phyloP scores from a whole-genome alignment of 2,888 invertebrate species.

The Nomada flava region DNA sequence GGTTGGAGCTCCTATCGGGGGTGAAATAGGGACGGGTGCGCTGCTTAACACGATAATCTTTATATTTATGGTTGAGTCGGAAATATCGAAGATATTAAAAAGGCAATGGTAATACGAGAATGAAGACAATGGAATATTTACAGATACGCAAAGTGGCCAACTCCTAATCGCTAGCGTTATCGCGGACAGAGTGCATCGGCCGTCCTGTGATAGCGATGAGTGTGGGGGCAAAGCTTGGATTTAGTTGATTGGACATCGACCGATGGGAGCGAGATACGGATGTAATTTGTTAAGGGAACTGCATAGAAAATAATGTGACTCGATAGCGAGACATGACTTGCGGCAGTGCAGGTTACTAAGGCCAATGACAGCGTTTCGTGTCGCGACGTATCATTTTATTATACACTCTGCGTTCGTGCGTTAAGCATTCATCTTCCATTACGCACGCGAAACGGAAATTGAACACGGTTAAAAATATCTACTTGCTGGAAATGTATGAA shows the following conservation, averaged over 20 bases:
- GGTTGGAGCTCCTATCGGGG: background rate
- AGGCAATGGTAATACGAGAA: too few relatives aligned
- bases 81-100: too few relatives aligned
- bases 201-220: constrained; percentile 8
- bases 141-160: constrained; percentile 19
- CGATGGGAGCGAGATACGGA: constrained; percentile 73
- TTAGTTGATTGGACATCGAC: constrained; percentile 59
- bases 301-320: constrained; percentile 64
- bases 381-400: too few relatives aligned
- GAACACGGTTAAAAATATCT: too few relatives aligned
- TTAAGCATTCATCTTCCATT: background rate
- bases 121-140: too few relatives aligned
- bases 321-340: constrained; percentile 54
- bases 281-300: constrained; percentile 73
- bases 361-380: constrained; percentile 61
- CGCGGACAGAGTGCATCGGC: constrained; percentile 47
- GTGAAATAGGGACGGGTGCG: too few relatives aligned
- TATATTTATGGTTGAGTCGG: too few relatives aligned
- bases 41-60: too few relatives aligned
- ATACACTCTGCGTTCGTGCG: background rate
- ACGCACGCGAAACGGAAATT: background rate
- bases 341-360: constrained; percentile 54
- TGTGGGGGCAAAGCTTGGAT: constrained; percentile 37
- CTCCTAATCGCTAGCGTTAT: constrained; percentile 17
- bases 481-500: too few relatives aligned